Conservation (phyloP, 2,113 vertebrate species). For the Dunckerocampus dactyliophorus region DNA sequence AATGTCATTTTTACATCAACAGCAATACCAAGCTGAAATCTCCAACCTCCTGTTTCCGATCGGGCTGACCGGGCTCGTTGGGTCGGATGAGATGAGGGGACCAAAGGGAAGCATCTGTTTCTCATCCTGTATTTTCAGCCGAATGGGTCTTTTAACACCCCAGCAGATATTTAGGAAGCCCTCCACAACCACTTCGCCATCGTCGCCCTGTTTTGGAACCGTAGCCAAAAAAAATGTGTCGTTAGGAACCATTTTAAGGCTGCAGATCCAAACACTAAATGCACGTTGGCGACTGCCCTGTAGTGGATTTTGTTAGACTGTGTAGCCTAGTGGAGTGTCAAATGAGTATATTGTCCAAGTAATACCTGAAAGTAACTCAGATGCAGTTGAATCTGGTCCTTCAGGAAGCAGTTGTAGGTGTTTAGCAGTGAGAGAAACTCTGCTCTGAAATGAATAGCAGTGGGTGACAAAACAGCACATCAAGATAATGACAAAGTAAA, state of each 20-base stretch:
- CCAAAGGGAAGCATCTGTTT: conserved; percentile 72
- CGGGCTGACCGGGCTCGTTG: conserved; percentile 59
- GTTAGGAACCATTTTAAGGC: neutral
- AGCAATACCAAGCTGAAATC: neutral
- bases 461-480: neutral
- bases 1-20: neutral
- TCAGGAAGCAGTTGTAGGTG: conserved; percentile 77
- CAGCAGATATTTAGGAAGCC: conserved; percentile 86
- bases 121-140: conserved; percentile 90
- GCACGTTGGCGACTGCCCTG: neutral
- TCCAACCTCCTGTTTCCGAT: conserved; percentile 76
- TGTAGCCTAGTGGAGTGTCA: neutral
- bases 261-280: neutral
- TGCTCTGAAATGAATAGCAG: conserved; percentile 49
- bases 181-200: conserved; percentile 75
- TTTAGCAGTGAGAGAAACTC: conserved; percentile 67
- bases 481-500: neutral
- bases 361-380: conserved; percentile 51
- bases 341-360: neutral
- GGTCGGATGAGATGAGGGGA: conserved; percentile 61
- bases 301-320: no score
- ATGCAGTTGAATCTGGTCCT: conserved; percentile 71
- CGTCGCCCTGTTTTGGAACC: conserved; percentile 42
- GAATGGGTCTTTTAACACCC: conserved; percentile 83
- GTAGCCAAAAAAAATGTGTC: conserved; percentile 4